Percentiles rank a stretch among this genome's conserved stretches.
Evolutionary conservation across 2,113 vertebrate species (phyloP).

Genomic region (Toxotes jaculatrix): DNA sequence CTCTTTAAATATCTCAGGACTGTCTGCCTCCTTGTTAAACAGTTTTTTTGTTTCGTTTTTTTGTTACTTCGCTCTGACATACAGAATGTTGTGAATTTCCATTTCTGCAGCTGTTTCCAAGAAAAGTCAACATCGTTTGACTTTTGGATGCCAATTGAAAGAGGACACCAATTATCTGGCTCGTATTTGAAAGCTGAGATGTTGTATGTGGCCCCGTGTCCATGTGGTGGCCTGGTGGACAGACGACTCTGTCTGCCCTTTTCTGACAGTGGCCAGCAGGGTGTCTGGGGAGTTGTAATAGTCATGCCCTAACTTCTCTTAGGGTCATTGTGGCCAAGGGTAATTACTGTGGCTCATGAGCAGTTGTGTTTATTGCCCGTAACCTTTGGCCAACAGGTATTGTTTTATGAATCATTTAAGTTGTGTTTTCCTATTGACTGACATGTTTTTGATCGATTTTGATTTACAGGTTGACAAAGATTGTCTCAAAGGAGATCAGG

Average conservation of each 20-base stretch:
- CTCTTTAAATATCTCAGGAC: slow-evolving; percentile 47
- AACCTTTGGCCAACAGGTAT: slow-evolving; percentile 17
- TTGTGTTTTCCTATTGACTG: not conserved
- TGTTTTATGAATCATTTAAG: slow-evolving; percentile 10
- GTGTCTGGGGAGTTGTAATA: slow-evolving; percentile 65
- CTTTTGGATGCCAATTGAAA: slow-evolving; percentile 70
- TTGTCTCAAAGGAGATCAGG: slow-evolving; percentile 80
- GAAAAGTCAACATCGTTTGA: slow-evolving; percentile 77
- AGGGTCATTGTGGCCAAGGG: slow-evolving; percentile 62
- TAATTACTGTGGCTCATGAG: slow-evolving; percentile 52
- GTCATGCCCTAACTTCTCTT: slow-evolving; percentile 43
- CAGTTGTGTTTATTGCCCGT: slow-evolving; percentile 32
- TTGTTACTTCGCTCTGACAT: slow-evolving; percentile 30
- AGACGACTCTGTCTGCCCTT: slow-evolving; percentile 70
- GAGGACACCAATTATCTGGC: slow-evolving; percentile 63
- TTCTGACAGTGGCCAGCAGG: slow-evolving; percentile 61
- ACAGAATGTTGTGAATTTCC: slow-evolving; percentile 32
- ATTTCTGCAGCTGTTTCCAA: slow-evolving; percentile 76
- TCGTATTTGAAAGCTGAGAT: slow-evolving; percentile 73
- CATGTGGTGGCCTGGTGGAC: slow-evolving; percentile 39
- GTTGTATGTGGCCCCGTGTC: slow-evolving; percentile 57
- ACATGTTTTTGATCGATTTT: slow-evolving; percentile 37
- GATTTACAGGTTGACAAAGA: slow-evolving; percentile 65
- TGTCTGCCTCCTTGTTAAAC: slow-evolving; percentile 53
- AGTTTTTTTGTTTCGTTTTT: not conserved